Evolutionary conservation across 2,888 invertebrate species (phyloP).

Genomic region (Pimpla rufipes): DNA sequence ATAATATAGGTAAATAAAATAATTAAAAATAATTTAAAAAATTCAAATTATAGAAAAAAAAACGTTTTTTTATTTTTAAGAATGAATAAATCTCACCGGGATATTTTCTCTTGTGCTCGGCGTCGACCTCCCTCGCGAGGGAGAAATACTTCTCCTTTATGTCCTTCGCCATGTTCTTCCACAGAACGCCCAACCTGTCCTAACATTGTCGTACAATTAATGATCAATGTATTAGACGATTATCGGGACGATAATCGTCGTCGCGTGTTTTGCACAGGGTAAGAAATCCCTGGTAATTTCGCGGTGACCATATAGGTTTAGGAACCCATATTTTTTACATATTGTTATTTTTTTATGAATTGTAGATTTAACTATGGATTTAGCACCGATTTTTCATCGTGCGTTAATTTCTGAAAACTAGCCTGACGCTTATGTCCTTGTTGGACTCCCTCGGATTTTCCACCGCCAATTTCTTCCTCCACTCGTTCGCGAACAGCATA

Average conservation of each 20-base stretch:
- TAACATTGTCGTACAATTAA: constrained; percentile 30
- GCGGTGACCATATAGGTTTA: no score
- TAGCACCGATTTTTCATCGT: no score
- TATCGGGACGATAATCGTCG: background rate
- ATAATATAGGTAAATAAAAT: background rate
- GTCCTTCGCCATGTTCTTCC: constrained; percentile 87
- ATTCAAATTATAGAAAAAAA: constrained; percentile 39
- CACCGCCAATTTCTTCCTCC: constrained; percentile 87
- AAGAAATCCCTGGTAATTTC: no score
- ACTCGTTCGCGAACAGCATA: constrained; percentile 89
- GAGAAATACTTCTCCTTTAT: constrained; percentile 87
- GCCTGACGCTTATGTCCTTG: constrained; percentile 88
- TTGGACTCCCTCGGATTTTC: constrained; percentile 88
- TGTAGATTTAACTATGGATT: no score
- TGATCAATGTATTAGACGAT: background rate
- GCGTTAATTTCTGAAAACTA: constrained; percentile 75
- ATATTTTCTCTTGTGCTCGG: constrained; percentile 88
- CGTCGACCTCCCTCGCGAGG: constrained; percentile 87
- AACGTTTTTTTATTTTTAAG: constrained; percentile 35
- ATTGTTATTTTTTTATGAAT: no score
- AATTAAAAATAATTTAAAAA: no score
- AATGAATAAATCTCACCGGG: constrained; percentile 85
- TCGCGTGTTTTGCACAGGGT: no score
- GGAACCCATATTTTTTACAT: no score
- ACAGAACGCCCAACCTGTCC: constrained; percentile 86